Percentiles rank a stretch among this genome's conserved stretches.
phyloP scores from a whole-genome alignment of 2,888 invertebrate genomes.

The Hydropsyche betteni region DNA sequence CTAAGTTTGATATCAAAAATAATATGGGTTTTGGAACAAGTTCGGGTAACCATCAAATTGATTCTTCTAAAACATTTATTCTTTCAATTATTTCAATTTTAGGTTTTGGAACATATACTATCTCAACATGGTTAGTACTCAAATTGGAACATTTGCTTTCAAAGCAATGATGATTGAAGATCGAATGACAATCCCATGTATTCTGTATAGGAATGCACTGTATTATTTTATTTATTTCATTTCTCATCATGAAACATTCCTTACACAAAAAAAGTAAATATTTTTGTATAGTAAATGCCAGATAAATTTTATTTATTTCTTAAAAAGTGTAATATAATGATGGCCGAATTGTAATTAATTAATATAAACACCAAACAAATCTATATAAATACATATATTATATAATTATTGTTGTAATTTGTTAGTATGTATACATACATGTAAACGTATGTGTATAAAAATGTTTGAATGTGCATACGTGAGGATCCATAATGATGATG shows the following conservation, averaged over 20 bases:
- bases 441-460: not conserved
- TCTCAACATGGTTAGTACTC: constrained; percentile 3
- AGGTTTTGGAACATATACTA: constrained; percentile 1
- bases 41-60: not conserved
- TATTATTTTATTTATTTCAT: not conserved
- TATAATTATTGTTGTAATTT: constrained; percentile 25
- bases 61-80: constrained; percentile 1
- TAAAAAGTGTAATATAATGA: constrained; percentile 14
- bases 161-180: constrained; percentile 10
- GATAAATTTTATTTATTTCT: constrained; percentile 1
- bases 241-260: no score
- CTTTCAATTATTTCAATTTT: constrained; percentile 7
- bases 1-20: constrained; percentile 10
- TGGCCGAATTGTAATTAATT: constrained; percentile 28
- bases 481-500: not conserved
- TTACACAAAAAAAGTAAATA: no score
- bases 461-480: not conserved
- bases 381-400: constrained; percentile 1
- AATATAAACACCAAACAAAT: constrained; percentile 28
- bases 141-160: not conserved
- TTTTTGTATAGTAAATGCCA: not conserved
- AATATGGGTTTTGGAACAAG: constrained; percentile 28
- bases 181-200: constrained; percentile 4
- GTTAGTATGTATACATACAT: constrained; percentile 6
- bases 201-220: not conserved